Evolutionary conservation across 2,888 invertebrate species (phyloP).

Genomic region (Desoria tigrina): DNA sequence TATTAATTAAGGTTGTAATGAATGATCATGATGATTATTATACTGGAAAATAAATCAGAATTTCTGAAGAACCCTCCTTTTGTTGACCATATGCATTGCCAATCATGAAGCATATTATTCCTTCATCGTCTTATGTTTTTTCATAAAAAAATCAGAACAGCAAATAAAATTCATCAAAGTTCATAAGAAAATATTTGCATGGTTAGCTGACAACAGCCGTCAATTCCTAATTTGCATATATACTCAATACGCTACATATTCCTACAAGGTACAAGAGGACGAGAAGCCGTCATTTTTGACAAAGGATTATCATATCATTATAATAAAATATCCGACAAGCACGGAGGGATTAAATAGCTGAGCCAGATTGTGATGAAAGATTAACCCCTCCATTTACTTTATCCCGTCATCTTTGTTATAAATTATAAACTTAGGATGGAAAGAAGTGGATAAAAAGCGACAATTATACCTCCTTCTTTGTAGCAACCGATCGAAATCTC

Average conservation of each 20-base stretch:
- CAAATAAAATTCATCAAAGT: no score
- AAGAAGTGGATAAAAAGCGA: neutral
- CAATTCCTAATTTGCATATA: constrained; percentile 16
- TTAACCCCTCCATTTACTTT: constrained; percentile 19
- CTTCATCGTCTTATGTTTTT: no score
- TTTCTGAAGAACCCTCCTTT: neutral
- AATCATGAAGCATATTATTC: no score
- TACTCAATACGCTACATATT: no score
- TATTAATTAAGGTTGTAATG: neutral
- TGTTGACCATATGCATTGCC: no score
- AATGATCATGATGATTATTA: constrained; percentile 5
- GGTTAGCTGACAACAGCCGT: no score
- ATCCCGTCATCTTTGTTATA: constrained; percentile 4
- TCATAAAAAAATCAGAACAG: no score
- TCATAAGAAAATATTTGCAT: no score
- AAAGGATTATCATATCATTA: constrained; percentile 22
- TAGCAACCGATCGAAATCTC: constrained; percentile 23
- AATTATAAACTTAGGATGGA: neutral
- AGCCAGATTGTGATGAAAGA: constrained; percentile 17
- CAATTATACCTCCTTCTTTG: constrained; percentile 22
- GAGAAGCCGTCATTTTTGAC: constrained; percentile 12
- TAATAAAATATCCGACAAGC: constrained; percentile 7
- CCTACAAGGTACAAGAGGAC: no score
- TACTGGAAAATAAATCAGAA: constrained; percentile 5
- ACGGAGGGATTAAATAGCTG: constrained; percentile 21